phyloP scores from a whole-genome alignment of 2,888 invertebrate genomes.

The Clitarchus hookeri region DNA sequence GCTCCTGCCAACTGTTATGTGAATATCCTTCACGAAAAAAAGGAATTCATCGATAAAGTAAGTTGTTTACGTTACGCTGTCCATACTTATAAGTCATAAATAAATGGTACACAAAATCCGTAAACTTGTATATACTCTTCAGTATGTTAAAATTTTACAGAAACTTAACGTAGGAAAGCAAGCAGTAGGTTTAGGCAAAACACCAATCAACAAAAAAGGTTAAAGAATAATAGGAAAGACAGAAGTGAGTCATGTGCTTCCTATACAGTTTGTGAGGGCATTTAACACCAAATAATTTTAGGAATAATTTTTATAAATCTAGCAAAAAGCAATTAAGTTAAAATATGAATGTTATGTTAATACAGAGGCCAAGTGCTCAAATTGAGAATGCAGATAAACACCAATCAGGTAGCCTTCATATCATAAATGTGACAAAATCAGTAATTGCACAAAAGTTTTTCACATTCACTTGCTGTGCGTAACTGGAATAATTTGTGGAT shows the following conservation, averaged over 20 bases:
- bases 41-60: not conserved
- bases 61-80: too few species aligned
- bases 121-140: not conserved
- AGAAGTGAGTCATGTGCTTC: not conserved
- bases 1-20: too few species aligned
- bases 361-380: not conserved
- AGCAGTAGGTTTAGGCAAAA: not conserved
- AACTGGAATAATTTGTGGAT: too few species aligned
- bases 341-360: not conserved
- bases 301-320: not conserved
- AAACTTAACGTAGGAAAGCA: not conserved
- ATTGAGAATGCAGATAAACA: constrained; percentile 2
- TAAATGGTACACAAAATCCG: not conserved
- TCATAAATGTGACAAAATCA: not conserved
- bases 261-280: not conserved
- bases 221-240: not conserved
- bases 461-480: too few species aligned
- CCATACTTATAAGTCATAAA: not conserved
- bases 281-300: not conserved
- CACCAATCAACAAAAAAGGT: not conserved
- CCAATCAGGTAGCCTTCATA: not conserved
- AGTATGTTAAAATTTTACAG: not conserved
- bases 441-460: too few species aligned
- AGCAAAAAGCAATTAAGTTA: not conserved
- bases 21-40: not conserved